These are phyloP conservation scores for Rhopalosiphum nymphaeae DNA, from an alignment of 2,888 invertebrate genomes.

Conservation along the genomic window DNA sequence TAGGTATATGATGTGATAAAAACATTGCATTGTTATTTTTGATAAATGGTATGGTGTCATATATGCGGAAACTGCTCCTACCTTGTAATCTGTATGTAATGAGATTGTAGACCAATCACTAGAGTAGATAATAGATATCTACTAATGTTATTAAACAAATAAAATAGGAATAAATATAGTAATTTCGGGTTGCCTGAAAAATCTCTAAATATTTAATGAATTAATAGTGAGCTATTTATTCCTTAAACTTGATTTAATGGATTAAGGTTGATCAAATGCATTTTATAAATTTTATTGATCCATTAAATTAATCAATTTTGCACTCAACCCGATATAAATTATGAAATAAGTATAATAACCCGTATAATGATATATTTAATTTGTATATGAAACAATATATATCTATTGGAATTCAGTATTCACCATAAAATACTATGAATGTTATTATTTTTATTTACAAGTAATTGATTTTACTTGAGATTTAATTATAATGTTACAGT, in stretches of 20 bases:
- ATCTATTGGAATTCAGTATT: background rate
- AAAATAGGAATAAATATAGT: background rate
- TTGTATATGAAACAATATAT: background rate
- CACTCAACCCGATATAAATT: background rate
- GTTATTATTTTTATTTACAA: background rate
- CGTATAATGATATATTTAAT: background rate
- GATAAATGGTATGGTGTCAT: constrained; percentile 15
- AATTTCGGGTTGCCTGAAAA: no score
- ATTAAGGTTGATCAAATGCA: no score
- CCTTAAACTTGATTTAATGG: no score
- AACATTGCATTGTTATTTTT: constrained; percentile 13
- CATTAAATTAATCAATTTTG: no score
- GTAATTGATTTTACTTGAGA: background rate
- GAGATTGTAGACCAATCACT: background rate
- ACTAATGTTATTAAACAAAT: constrained; percentile 5
- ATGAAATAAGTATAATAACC: background rate
- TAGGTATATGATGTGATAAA: constrained; percentile 36
- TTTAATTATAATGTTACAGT: background rate
- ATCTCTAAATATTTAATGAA: no score
- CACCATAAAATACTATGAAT: background rate
- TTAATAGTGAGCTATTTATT: no score
- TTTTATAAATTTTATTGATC: no score
- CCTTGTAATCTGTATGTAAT: background rate
- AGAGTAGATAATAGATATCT: background rate
- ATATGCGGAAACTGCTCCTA: constrained; percentile 23